Conservation (phyloP, 30 jellyfish, hydroid and myxozoan genomes). For the Aurelia aurita region DNA sequence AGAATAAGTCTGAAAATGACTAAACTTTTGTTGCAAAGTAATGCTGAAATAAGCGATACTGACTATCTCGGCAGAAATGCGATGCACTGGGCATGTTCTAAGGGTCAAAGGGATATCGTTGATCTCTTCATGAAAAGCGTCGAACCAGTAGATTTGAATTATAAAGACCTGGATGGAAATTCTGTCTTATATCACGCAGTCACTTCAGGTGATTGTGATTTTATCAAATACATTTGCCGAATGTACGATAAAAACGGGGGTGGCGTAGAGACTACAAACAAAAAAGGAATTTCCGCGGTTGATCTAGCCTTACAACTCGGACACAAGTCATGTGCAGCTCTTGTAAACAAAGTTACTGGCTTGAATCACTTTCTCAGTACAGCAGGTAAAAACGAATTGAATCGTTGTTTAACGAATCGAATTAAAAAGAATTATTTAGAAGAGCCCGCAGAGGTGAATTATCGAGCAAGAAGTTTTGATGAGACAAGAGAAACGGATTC, state of each 20-base stretch:
- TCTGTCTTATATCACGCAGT: slow-evolving; percentile 41
- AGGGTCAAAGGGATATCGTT: slow-evolving; percentile 41
- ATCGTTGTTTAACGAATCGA: slow-evolving; percentile 16
- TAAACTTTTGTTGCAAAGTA: slow-evolving; percentile 1
- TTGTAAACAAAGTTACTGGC: slow-evolving; percentile 57
- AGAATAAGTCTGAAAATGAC: slow-evolving; percentile 41
- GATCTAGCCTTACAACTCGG: slow-evolving; percentile 66
- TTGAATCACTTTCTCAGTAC: slow-evolving; percentile 1
- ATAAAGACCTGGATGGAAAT: slow-evolving; percentile 28
- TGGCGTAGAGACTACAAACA: slow-evolving; percentile 45
- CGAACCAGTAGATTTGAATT: slow-evolving; percentile 21
- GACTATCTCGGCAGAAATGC: slow-evolving; percentile 44
- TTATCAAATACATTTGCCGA: slow-evolving; percentile 31
- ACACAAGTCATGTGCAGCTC: slow-evolving; percentile 61
- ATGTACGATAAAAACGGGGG: slow-evolving; percentile 50
- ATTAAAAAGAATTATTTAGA: background rate
- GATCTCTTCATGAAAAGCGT: slow-evolving; percentile 38
- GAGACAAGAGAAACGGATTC: background rate
- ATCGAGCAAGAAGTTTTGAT: background rate
- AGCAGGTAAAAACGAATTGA: slow-evolving; percentile 39
- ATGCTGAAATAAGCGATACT: background rate
- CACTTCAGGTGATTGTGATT: slow-evolving; percentile 47
- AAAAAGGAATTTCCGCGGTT: slow-evolving; percentile 60
- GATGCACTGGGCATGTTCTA: slow-evolving; percentile 56
- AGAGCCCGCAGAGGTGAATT: background rate